Evolutionary conservation across 2,797 vertebrate genomes (phyloP).

Genomic region (Sebastes iracundus): DNA sequence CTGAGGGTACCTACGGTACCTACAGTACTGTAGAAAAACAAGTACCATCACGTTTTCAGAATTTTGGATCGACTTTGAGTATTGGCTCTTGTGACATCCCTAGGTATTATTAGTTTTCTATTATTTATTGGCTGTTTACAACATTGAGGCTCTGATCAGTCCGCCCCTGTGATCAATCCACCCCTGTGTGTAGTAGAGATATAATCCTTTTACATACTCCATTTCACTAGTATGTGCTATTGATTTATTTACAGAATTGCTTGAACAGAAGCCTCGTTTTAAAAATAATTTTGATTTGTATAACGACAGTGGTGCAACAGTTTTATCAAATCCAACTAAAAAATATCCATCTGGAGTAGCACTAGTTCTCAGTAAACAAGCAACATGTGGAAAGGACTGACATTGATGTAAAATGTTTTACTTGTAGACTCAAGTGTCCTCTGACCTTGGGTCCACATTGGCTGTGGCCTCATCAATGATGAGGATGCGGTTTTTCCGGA

Average conservation of each 20-base stretch:
- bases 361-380: background rate
- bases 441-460: conserved; percentile 89
- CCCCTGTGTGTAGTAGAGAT: background rate
- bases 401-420: background rate
- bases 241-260: background rate
- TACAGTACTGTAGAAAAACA: no score
- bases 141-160: background rate
- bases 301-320: no score
- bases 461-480: conserved; percentile 95
- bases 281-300: background rate
- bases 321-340: background rate
- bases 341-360: background rate
- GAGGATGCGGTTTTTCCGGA: conserved; percentile 91
- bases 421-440: background rate
- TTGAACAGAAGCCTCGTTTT: background rate
- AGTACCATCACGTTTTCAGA: no score
- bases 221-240: background rate
- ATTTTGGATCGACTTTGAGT: no score
- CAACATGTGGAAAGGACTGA: background rate
- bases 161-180: background rate
- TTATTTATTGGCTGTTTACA: background rate
- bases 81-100: no score
- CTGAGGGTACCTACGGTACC: accelerated
- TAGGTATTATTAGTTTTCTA: background rate
- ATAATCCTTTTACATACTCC: background rate